These are phyloP conservation scores for Halcyon leucocephala DNA, from an alignment of 2,797 vertebrate genomes.

Conservation along the genomic window DNA sequence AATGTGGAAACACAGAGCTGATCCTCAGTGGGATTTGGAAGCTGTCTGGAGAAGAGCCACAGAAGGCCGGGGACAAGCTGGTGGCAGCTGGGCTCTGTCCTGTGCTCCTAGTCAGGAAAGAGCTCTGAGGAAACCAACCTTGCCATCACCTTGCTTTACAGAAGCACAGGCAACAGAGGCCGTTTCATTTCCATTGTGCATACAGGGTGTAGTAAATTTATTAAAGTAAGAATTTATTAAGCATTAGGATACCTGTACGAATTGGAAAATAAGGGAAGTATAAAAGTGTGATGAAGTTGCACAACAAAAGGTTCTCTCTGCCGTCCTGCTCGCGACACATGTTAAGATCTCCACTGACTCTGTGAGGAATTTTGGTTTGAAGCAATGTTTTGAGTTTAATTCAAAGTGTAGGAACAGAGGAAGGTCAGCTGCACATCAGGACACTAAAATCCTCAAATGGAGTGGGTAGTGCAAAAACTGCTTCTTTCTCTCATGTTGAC, in stretches of 20 bases:
- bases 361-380: not conserved
- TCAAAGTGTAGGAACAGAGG: not conserved
- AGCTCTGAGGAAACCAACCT: not conserved
- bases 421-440: not conserved
- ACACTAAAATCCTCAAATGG: not conserved
- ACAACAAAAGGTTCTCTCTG: not conserved
- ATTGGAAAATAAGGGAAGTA: not conserved
- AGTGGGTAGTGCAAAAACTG: not conserved
- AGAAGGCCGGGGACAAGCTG: rapidly evolving
- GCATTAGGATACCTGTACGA: not conserved
- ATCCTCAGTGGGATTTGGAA: not conserved
- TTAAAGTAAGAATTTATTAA: not conserved
- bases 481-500: not conserved
- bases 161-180: not conserved
- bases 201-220: not conserved
- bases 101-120: not conserved
- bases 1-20: not conserved
- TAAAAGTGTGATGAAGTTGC: not conserved
- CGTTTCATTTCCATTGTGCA: not conserved
- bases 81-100: rapidly evolving
- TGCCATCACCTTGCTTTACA: not conserved
- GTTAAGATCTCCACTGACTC: not conserved
- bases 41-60: not conserved
- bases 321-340: not conserved
- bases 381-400: not conserved